These are phyloP conservation scores for Cassiopea andromeda DNA, from an alignment of 30 jellyfish, hydroid and myxozoan species.

Conservation along the genomic window DNA sequence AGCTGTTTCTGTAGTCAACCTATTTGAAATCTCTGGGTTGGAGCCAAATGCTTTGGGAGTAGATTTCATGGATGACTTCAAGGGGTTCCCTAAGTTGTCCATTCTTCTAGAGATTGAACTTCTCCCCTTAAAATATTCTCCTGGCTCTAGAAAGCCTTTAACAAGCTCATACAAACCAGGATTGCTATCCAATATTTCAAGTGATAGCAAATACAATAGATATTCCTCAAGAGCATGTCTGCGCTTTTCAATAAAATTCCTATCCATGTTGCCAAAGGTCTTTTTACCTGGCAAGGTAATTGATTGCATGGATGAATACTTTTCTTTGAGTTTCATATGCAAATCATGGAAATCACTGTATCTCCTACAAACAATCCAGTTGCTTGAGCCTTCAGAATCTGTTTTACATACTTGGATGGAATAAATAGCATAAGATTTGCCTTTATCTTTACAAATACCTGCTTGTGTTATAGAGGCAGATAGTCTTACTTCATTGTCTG, in stretches of 20 bases:
- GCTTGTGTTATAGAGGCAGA: conserved; percentile 98
- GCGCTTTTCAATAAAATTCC: conserved; percentile 89
- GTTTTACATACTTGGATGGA: conserved; percentile 96
- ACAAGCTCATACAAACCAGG: conserved; percentile 90
- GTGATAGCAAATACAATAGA: conserved; percentile 78
- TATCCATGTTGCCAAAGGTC: conserved; percentile 93
- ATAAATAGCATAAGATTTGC: conserved; percentile 82
- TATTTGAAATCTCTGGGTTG: neutral
- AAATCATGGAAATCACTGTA: conserved; percentile 96
- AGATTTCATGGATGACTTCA: conserved; percentile 62
- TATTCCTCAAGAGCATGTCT: conserved; percentile 84
- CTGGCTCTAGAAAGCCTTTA: conserved; percentile 92
- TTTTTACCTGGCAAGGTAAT: conserved; percentile 84
- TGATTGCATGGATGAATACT: conserved; percentile 70
- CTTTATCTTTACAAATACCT: conserved; percentile 83
- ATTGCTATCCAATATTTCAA: conserved; percentile 64
- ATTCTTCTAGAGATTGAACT: conserved; percentile 85
- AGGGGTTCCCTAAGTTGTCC: conserved; percentile 81
- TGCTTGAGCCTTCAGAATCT: conserved; percentile 84
- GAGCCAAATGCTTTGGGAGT: conserved; percentile 50
- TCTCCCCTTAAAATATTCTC: conserved; percentile 94
- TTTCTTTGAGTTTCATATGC: conserved; percentile 90
- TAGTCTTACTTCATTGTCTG: conserved; percentile 86
- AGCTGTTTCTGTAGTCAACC: neutral
- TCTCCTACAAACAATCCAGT: conserved; percentile 92